Evolutionary conservation across 2,797 vertebrate genomes (phyloP).

Genomic region (Denticeps clupeoides): DNA sequence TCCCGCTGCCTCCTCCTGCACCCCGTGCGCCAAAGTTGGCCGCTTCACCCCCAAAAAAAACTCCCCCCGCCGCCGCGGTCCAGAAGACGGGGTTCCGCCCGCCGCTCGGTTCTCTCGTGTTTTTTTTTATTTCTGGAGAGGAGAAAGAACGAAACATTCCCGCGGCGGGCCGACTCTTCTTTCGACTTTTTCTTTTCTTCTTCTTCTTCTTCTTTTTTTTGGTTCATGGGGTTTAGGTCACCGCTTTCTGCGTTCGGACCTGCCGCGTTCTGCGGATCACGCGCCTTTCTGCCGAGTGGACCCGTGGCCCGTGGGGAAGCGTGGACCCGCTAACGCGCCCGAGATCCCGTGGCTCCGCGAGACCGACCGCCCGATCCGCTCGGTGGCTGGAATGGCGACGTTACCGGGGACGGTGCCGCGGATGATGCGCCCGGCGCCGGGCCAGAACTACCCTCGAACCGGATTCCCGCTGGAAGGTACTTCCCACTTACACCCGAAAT

Average conservation of each 20-base stretch:
- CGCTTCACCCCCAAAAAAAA: no score
- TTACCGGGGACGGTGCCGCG: slow-evolving; percentile 76
- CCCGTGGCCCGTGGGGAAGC: slow-evolving; percentile 16
- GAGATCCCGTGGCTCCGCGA: no score
- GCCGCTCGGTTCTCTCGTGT: no score
- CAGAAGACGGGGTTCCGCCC: no score
- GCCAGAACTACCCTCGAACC: slow-evolving; percentile 85
- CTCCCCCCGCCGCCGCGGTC: slow-evolving; percentile 71
- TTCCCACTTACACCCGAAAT: no score
- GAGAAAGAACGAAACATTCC: no score
- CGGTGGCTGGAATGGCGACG: slow-evolving; percentile 75
- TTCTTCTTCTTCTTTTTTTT: slow-evolving; percentile 29
- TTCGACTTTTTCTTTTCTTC: no score
- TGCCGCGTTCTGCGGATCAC: slow-evolving; percentile 26
- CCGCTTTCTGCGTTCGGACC: slow-evolving; percentile 47
- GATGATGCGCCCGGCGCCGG: slow-evolving; percentile 85
- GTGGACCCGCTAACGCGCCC: no score
- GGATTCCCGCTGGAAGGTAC: slow-evolving; percentile 89
- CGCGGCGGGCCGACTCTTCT: no score
- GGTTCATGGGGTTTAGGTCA: slow-evolving; percentile 39
- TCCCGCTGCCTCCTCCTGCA: slow-evolving; percentile 60
- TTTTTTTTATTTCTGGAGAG: no score
- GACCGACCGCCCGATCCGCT: no score
- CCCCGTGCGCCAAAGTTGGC: slow-evolving; percentile 69
- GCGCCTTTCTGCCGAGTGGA: slow-evolving; percentile 22